A percentile compares a stretch with the other conserved stretches of the same genome.
phyloP scores from a whole-genome alignment of 1,140 invertebrate genomes.

The Phortica variegata region DNA sequence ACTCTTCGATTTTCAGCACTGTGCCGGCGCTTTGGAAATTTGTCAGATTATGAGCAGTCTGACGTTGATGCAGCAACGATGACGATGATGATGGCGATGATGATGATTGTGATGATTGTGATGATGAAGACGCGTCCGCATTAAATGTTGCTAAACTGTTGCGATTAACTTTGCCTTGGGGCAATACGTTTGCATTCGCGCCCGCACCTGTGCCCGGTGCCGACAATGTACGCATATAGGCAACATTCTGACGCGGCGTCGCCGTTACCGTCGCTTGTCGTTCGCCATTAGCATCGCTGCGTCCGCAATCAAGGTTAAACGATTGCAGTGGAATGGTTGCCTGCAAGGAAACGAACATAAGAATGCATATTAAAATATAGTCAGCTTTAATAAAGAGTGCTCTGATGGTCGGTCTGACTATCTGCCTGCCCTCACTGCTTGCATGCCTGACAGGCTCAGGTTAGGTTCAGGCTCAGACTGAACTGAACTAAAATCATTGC shows the following conservation, averaged over 20 bases:
- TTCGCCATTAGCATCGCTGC: constrained; percentile 27
- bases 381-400: constrained; percentile 48
- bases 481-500: too few relatives aligned
- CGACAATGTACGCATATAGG: constrained; percentile 52
- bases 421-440: too few relatives aligned
- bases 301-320: constrained; percentile 56
- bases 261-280: constrained; percentile 5
- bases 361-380: constrained; percentile 19
- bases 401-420: constrained; percentile 5
- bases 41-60: constrained; percentile 49
- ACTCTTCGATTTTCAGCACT: constrained; percentile 53
- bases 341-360: constrained; percentile 29
- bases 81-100: constrained; percentile 18
- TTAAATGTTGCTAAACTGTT: constrained; percentile 40
- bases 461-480: too few relatives aligned
- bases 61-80: constrained; percentile 4
- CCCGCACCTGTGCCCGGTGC: too few relatives aligned
- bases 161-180: constrained; percentile 31
- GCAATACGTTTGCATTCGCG: too few relatives aligned
- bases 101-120: not conserved
- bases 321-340: constrained; percentile 56
- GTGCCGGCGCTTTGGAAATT: constrained; percentile 45
- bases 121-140: not conserved
- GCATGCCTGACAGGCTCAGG: too few relatives aligned
- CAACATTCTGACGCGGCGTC: constrained; percentile 28